Evolutionary conservation across 30 jellyfish, hydroid and myxozoan genomes (phyloP).

Genomic region (Clytia hemisphaerica): DNA sequence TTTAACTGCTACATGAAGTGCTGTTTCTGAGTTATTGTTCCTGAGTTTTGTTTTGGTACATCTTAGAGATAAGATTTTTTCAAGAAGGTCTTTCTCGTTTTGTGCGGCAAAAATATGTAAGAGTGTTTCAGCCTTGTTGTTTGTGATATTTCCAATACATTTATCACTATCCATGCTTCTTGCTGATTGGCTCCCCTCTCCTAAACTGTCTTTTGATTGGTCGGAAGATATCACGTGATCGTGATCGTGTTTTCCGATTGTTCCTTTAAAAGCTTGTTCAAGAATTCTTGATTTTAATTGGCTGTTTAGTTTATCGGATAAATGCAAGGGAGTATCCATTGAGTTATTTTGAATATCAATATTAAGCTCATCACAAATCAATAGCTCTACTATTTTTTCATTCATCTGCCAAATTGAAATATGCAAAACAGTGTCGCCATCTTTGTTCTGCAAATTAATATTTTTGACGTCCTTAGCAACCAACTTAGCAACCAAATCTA

Average conservation of each 20-base stretch:
- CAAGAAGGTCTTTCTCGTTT: not conserved
- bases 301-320: too few species aligned
- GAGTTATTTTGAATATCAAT: too few species aligned
- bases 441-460: constrained; percentile 1
- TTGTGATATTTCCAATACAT: not conserved
- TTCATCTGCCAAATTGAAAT: too few species aligned
- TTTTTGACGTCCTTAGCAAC: constrained; percentile 30
- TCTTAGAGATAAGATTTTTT: not conserved
- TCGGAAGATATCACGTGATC: not conserved
- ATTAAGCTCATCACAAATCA: too few species aligned
- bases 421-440: constrained; percentile 15
- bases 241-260: not conserved
- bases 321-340: too few species aligned
- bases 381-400: too few species aligned
- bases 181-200: not conserved
- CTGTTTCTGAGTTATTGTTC: constrained; percentile 3
- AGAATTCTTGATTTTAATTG: not conserved
- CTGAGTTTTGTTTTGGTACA: too few species aligned
- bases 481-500: not conserved
- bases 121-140: not conserved
- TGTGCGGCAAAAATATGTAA: not conserved
- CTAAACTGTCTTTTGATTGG: not conserved
- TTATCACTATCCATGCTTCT: not conserved
- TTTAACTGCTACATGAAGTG: constrained; percentile 1
- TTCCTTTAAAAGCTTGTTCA: not conserved